Conservation (phyloP, 2,797 vertebrate species). For the Rhinatrema bivittatum region DNA sequence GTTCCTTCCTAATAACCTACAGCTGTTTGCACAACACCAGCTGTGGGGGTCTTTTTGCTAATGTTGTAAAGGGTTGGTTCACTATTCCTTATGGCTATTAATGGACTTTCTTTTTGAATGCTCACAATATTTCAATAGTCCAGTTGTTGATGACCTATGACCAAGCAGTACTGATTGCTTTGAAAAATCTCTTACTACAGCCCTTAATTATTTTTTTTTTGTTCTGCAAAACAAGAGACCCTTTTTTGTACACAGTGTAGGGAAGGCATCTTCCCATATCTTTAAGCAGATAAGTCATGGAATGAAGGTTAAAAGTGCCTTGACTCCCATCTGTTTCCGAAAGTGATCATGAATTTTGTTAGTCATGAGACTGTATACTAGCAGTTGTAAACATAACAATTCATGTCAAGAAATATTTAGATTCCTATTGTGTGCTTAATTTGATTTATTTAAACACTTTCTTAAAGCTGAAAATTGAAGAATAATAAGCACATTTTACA, state of each 20-base stretch:
- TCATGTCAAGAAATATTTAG: too few species aligned
- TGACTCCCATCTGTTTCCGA: too few species aligned
- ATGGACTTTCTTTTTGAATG: not conserved
- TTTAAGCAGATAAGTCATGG: not conserved
- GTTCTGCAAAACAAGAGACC: not conserved
- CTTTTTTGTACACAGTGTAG: not conserved
- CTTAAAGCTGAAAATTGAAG: too few species aligned
- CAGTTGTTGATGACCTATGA: constrained; percentile 1
- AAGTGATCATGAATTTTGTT: too few species aligned
- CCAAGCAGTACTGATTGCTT: constrained; percentile 11
- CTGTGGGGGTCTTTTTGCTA: constrained; percentile 13
- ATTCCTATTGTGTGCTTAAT: too few species aligned
- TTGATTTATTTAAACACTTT: too few species aligned
- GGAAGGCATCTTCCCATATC: too few species aligned
- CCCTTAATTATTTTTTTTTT: constrained; percentile 13
- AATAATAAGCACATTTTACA: too few species aligned
- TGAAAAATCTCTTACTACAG: not conserved
- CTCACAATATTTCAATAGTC: not conserved
- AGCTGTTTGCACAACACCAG: constrained; percentile 26
- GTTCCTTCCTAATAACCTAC: constrained; percentile 25
- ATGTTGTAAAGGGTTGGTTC: constrained; percentile 4
- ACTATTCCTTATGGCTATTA: constrained; percentile 16
- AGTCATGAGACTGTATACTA: too few species aligned
- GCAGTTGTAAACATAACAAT: too few species aligned
- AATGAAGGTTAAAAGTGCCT: too few species aligned